Evolutionary conservation across 2,888 invertebrate genomes (phyloP).

Genomic region (Labia minor): DNA sequence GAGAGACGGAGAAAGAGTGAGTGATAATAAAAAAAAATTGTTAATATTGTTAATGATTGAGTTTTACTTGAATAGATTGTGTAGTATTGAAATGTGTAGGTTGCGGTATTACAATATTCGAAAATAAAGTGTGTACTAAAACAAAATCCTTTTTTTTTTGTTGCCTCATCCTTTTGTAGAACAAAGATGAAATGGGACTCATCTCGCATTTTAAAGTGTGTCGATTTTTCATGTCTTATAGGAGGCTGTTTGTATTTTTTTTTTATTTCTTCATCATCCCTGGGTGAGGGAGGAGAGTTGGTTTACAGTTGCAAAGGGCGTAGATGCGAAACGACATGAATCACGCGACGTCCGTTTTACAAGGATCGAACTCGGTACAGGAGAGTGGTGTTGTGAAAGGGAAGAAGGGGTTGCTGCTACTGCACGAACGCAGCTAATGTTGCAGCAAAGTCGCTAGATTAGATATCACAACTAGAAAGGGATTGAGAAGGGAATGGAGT

Average conservation of each 20-base stretch:
- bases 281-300: not conserved
- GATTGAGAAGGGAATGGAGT: no score
- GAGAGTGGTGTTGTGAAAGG: not conserved
- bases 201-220: not conserved
- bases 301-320: not conserved
- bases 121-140: not conserved
- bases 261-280: no score
- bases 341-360: conserved; percentile 4
- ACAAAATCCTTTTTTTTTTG: not conserved
- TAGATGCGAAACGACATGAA: not conserved
- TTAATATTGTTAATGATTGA: no score
- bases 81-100: no score
- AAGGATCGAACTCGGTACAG: conserved; percentile 7
- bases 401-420: not conserved
- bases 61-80: no score
- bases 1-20: no score
- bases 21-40: no score
- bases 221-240: not conserved
- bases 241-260: no score
- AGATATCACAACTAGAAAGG: not conserved
- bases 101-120: no score
- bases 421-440: not conserved
- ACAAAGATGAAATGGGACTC: not conserved
- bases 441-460: conserved; percentile 13
- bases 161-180: not conserved